phyloP scores from a whole-genome alignment of 2,113 vertebrate species.

The Strix uralensis region DNA sequence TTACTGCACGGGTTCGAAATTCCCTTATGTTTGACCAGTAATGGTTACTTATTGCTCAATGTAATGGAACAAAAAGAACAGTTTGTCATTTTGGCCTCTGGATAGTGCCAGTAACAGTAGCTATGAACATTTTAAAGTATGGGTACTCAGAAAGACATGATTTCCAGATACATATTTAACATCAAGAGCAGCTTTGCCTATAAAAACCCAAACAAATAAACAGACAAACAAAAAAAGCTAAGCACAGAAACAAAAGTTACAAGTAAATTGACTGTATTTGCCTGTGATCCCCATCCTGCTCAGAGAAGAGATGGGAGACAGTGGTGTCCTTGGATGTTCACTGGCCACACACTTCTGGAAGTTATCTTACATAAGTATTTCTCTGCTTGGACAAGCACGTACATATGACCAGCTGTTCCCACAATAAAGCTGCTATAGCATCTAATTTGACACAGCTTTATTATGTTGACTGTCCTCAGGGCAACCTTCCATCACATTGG shows the following conservation, averaged over 20 bases:
- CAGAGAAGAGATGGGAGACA: not conserved
- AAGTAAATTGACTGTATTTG: not conserved
- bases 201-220: not conserved
- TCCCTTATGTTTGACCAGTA: not conserved
- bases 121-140: not conserved
- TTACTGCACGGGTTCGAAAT: accelerated
- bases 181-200: not conserved
- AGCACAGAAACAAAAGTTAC: not conserved
- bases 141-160: not conserved
- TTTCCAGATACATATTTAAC: not conserved
- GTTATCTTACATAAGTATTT: not conserved
- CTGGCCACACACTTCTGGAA: not conserved
- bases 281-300: not conserved
- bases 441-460: not conserved
- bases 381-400: not conserved
- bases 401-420: not conserved
- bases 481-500: not conserved
- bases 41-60: not conserved
- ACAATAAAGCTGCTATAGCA: not conserved
- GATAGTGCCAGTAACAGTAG: not conserved
- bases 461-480: not conserved
- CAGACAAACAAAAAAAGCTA: not conserved
- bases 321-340: not conserved
- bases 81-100: not conserved
- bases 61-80: not conserved